These are phyloP conservation scores for Phorcus lineatus DNA, from an alignment of 2,888 invertebrate species.

Conservation along the genomic window DNA sequence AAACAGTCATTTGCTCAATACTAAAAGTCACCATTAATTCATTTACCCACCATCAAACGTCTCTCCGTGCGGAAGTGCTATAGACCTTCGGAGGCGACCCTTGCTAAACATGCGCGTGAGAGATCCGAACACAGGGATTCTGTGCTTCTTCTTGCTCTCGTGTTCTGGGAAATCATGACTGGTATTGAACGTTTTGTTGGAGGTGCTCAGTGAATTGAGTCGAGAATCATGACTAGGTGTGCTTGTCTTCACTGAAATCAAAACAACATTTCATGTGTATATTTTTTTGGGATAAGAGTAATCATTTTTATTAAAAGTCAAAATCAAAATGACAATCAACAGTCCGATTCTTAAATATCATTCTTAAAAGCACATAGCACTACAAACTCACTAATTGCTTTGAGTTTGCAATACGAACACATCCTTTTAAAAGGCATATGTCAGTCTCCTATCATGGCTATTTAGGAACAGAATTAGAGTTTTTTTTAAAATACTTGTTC, in stretches of 20 bases:
- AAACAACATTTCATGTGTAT: background rate
- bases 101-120: constrained; percentile 66
- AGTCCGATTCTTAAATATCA: too few relatives aligned
- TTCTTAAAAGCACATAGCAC: too few relatives aligned
- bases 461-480: too few relatives aligned
- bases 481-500: too few relatives aligned
- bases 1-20: too few relatives aligned
- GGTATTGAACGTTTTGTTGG: constrained; percentile 47
- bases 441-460: too few relatives aligned
- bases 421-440: too few relatives aligned
- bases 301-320: too few relatives aligned
- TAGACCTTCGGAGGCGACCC: constrained; percentile 61
- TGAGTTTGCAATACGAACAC: too few relatives aligned
- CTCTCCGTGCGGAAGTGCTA: constrained; percentile 58
- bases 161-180: constrained; percentile 40
- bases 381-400: too few relatives aligned
- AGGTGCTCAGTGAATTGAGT: constrained; percentile 50
- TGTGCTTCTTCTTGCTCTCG: constrained; percentile 58
- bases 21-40: background rate
- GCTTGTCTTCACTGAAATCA: constrained; percentile 52
- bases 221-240: constrained; percentile 46
- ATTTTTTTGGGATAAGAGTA: too few relatives aligned
- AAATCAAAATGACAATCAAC: too few relatives aligned
- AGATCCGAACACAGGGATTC: constrained; percentile 61
- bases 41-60: constrained; percentile 52